Evolutionary conservation across 2,888 invertebrate species (phyloP).

Genomic region (Caenorhabditis angaria): DNA sequence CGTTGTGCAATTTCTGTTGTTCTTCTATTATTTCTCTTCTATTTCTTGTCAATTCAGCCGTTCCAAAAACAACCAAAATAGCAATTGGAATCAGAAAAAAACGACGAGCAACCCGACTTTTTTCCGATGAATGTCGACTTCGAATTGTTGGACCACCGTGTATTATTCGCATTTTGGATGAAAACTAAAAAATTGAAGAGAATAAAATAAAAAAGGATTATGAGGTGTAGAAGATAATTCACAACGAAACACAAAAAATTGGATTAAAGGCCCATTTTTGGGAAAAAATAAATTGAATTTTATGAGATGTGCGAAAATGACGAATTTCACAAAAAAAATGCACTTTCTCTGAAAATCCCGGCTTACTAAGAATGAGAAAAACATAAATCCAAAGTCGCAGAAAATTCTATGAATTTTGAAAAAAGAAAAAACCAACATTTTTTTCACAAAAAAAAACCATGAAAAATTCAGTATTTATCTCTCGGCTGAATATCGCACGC

Average conservation of each 20-base stretch:
- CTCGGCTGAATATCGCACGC: not conserved
- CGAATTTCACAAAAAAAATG: no score
- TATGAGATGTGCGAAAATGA: slow-evolving; percentile 2
- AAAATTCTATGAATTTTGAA: not conserved
- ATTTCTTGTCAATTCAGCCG: not conserved
- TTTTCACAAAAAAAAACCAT: not conserved
- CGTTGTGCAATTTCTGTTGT: not conserved
- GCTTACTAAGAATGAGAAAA: not conserved
- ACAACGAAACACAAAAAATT: not conserved
- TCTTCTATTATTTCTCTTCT: not conserved
- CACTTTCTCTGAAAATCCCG: slow-evolving; percentile 4
- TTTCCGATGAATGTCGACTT: not conserved
- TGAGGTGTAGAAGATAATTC: not conserved
- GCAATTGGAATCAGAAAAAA: not conserved
- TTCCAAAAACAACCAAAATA: not conserved
- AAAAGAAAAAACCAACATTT: slow-evolving; percentile 1
- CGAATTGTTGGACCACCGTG: not conserved
- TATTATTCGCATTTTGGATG: slow-evolving; percentile 1
- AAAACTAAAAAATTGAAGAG: not conserved
- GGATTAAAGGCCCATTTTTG: not conserved
- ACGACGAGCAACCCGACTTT: slow-evolving; percentile 1
- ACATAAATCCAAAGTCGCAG: not conserved
- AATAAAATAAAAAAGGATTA: not conserved
- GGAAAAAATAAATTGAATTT: slow-evolving; percentile 4
- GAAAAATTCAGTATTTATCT: slow-evolving; percentile 7